Evolutionary conservation across 2,113 vertebrate genomes (phyloP), one percentile per base, ranked within the genome.

Genomic region (Barnardius zonarius): DNA sequence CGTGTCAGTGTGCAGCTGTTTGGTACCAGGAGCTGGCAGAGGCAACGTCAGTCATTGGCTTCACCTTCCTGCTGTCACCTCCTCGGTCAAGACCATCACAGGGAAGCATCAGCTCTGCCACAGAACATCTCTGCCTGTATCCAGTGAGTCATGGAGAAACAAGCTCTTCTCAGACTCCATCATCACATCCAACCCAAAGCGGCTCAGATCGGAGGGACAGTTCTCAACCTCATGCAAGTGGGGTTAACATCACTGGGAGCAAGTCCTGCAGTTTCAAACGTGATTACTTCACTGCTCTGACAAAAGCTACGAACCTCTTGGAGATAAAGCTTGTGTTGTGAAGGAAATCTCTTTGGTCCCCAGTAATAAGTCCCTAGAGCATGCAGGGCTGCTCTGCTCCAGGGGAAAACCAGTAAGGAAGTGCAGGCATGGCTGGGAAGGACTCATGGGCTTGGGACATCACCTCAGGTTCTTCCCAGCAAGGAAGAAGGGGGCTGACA

Each of bases 161-260:
- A 43, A 13, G 41, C 28, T 4, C 25, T 55, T n/a, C 10, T 30
- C 75, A 54, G 13, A 23, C 13, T 10, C 6, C 15, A 30, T 4
- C 8, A 11, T 18, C 17, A 22, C 63, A 59, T 1, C 63, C 15
- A 24, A 59, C 28, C 46, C 81, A 33, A 16, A 67, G 81, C 86
- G 76, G 62, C 44, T 9, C 7, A 7, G 23, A 5, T 30, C 3
- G 30, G 44, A 73, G 52, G 24, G 72, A 74, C 8, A 28, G 30
- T 17, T 46, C n/a, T 7, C 25, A 30, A 2, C 7, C 78, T 46
- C 2, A 0, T 0, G 35, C 7, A 44, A 61, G 37, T 1, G 19
- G 25, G 43, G 43, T 6, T 6, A 46, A 39, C 51, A 4, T 2
- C 30, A 4, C 18, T 13, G n/a, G 19, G 67, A 93, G 23, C 30